Conservation (phyloP, 2,113 vertebrate species). For the Oxygymnocypris stewartii region DNA sequence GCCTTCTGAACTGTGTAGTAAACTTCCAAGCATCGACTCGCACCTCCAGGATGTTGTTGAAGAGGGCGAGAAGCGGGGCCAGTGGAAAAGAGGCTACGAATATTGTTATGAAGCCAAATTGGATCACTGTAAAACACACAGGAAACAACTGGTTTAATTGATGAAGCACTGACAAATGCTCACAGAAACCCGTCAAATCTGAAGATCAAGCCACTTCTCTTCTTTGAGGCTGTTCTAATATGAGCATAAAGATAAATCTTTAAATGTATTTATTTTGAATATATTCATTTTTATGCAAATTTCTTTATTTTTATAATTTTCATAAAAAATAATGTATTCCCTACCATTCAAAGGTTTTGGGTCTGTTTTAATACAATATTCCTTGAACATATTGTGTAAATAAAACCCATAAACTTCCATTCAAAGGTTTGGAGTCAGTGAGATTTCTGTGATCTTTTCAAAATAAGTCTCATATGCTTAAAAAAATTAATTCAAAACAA, state of each 20-base stretch:
- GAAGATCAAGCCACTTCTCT: neutral
- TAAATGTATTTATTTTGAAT: neutral
- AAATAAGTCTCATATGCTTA: no score
- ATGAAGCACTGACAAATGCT: neutral
- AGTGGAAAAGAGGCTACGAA: slow-evolving; percentile 81
- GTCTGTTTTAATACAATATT: no score
- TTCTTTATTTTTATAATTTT: no score
- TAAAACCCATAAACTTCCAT: neutral
- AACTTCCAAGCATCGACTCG: slow-evolving; percentile 78
- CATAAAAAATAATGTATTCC: no score
- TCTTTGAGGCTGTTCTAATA: neutral
- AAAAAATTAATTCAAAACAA: no score
- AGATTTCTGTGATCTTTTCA: no score
- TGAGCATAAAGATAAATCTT: neutral
- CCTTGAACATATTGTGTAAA: no score
- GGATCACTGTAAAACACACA: slow-evolving; percentile 69
- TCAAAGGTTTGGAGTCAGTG: no score
- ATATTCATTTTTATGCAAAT: neutral
- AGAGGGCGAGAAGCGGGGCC: slow-evolving; percentile 76
- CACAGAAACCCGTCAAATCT: no score
- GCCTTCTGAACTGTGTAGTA: slow-evolving; percentile 70
- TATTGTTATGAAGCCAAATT: slow-evolving; percentile 83
- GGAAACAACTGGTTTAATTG: neutral
- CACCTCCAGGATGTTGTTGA: slow-evolving; percentile 79
- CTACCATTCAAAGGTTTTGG: neutral